Evolutionary conservation across 2,113 vertebrate species (phyloP), one percentile per base, ranked within the genome.

Genomic region (Phycodurus eques): DNA sequence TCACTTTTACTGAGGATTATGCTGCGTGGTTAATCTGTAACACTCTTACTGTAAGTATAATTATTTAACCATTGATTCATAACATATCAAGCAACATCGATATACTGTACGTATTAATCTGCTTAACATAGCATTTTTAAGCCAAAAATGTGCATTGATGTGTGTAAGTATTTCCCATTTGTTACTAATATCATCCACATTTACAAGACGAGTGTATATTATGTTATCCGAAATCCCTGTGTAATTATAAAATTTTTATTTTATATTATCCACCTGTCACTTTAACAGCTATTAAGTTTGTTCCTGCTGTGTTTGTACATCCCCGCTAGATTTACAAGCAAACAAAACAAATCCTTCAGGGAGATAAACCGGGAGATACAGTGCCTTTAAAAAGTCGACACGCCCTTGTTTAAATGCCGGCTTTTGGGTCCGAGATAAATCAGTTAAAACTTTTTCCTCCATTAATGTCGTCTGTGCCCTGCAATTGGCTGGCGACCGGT

Each of bases 41-140:
- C 20, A 51, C 77, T 75, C 57, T 78, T 27, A 5, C 75, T 81
- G 87, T 90, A 74, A 90, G 87, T 88, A 87, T 82, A 43, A 31
- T 35, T 3, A 46, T 15, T 70, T 59, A 4, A 14, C 27, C 8
- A n/a, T 22, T 14, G 1, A 27, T 31, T 31, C 13, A 13, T 59
- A 59, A 59, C 22, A 59, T 31, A 60, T 14, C 1, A 60, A 13
- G 27, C 13, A 33, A 33, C 14, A 51, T 51, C 3, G n/a, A 57
- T 57, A 19, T 61, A 53, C 14, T 53, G 35, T 39, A 39, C 4
- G 6, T 56, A 56, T 19, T n/a, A 54, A 39, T 3, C 11, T 54
- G 20, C 2, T 61, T 2, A 33, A 27, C 13, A 22, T 4, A 2
- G 27, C 27, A 33, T 60, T 13, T 31, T 17, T 17, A 15, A 15